phyloP scores from a whole-genome alignment of 2,888 invertebrate species.

The Tanypteryx hageni region DNA sequence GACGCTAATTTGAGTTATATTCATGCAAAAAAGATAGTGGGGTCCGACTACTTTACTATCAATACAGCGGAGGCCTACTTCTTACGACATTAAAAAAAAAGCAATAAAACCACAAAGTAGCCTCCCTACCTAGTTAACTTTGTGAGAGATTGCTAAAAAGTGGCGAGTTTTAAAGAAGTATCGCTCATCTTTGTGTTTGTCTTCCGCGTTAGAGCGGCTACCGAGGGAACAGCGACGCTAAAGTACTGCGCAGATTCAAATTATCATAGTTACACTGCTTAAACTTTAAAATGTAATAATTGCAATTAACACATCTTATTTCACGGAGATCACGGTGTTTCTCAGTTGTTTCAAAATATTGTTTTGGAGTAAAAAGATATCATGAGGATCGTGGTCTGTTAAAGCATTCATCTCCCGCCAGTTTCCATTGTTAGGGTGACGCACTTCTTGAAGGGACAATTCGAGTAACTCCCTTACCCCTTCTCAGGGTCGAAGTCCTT shows the following conservation, averaged over 20 bases:
- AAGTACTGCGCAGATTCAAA: background rate
- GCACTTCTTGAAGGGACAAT: background rate
- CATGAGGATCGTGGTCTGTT: too few relatives aligned
- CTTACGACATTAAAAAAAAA: conserved; percentile 6
- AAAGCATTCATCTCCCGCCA: too few relatives aligned
- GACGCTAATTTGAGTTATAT: background rate
- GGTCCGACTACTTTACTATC: background rate
- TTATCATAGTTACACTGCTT: background rate
- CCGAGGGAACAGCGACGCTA: background rate
- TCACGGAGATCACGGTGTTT: background rate
- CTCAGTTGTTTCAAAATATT: background rate
- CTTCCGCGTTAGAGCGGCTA: background rate
- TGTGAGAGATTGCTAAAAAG: conserved; percentile 11
- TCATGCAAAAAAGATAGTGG: background rate
- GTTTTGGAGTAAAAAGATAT: background rate
- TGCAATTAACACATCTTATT: background rate
- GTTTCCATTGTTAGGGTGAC: background rate
- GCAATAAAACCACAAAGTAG: background rate
- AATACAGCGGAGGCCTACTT: background rate
- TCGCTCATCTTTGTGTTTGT: background rate
- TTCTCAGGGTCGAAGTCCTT: background rate
- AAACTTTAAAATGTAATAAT: conserved; percentile 8
- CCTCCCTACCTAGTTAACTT: background rate
- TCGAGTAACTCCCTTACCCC: background rate
- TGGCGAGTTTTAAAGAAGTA: background rate